Base-by-base conservation (phyloP, 2,113 vertebrate genomes). In the Rhea americana region DNA sequence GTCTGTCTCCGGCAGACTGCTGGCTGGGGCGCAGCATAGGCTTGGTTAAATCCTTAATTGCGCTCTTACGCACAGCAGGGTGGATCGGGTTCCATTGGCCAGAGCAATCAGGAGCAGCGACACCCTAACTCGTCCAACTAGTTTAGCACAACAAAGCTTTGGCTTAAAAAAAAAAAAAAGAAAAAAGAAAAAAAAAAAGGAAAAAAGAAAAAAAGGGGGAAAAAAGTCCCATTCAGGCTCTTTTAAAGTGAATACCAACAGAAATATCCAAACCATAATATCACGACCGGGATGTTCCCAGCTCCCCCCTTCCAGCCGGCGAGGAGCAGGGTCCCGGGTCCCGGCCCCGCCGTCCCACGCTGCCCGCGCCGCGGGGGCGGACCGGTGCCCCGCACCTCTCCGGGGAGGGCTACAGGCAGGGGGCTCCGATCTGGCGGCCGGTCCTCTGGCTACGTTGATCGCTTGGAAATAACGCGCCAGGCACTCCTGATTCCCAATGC, bases 41-140 rank as follows among this genome's bases (percentile, higher is more conserved):
- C 99, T 98, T 99, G 99, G 99, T 99, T 99, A 99, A 99, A 99
- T 99, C 98, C 98, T 98, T 98, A 99, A 99, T 98, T 98, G 98
- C 98, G 98, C 99, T 99, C 98, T 99, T 99, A 99, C 99, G 99
- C 99, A 99, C 99, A 99, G 98, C 98, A 98, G 99, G 99, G 98
- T 99, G 99, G 99, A 99, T 98, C 98, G 98, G 98, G 98, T 99
- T 99, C 99, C 98, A 99, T 99, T 99, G 99, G 99, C 98, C 99
- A 98, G 98, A 98, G 98, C 98, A 97, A 97, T 92, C 93, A 95
- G 97, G 98, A 96, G 97, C 97, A 97, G 98, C 96, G 98, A 99
- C 99, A 99, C 99, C 98, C 98, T 98, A 99, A 98, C 98, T 98
- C 98, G 97, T 98, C 97, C 97, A 97, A 98, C 98, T 98, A 98